These are phyloP conservation scores for Melanotaenia duboulayi DNA, from an alignment of 2,113 vertebrate genomes.

Conservation along the genomic window DNA sequence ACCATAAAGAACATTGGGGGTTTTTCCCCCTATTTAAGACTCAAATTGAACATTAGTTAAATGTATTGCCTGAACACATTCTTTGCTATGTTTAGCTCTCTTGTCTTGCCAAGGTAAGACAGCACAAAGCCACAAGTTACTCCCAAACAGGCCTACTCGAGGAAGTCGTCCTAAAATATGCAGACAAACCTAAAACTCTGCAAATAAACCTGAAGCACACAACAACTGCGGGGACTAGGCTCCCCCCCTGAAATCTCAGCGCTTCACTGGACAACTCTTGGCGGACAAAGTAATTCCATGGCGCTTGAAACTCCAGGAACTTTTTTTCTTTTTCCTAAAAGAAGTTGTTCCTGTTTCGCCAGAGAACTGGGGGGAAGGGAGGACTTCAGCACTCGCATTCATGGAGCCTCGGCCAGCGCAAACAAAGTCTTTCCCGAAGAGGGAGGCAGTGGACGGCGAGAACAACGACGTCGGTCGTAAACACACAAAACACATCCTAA, in stretches of 20 bases:
- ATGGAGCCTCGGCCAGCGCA: constrained; percentile 83
- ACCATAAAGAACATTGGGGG: constrained; percentile 39
- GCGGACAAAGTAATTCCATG: constrained; percentile 82
- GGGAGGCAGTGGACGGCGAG: constrained; percentile 79
- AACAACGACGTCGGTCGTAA: constrained; percentile 73
- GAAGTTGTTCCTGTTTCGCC: constrained; percentile 89
- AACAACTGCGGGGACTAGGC: constrained; percentile 49
- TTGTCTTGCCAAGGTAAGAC: constrained; percentile 49
- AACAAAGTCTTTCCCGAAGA: constrained; percentile 84
- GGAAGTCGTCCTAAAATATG: constrained; percentile 61
- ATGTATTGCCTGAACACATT: constrained; percentile 22
- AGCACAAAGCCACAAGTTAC: constrained; percentile 68
- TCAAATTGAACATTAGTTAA: constrained; percentile 23
- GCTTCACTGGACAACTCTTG: constrained; percentile 78
- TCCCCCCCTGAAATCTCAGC: constrained; percentile 79
- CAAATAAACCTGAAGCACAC: constrained; percentile 60
- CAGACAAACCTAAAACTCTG: constrained; percentile 55
- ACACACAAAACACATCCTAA: constrained; percentile 24
- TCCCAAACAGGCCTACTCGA: constrained; percentile 55
- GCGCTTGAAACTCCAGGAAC: constrained; percentile 85
- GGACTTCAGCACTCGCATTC: constrained; percentile 82
- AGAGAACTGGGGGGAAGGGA: constrained; percentile 84
- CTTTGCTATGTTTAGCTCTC: constrained; percentile 35
- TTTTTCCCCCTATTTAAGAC: constrained; percentile 2
- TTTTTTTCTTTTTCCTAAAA: constrained; percentile 82